These are phyloP conservation scores for Fistularia tabacaria DNA, from an alignment of 2,797 vertebrate species.

Conservation along the genomic window DNA sequence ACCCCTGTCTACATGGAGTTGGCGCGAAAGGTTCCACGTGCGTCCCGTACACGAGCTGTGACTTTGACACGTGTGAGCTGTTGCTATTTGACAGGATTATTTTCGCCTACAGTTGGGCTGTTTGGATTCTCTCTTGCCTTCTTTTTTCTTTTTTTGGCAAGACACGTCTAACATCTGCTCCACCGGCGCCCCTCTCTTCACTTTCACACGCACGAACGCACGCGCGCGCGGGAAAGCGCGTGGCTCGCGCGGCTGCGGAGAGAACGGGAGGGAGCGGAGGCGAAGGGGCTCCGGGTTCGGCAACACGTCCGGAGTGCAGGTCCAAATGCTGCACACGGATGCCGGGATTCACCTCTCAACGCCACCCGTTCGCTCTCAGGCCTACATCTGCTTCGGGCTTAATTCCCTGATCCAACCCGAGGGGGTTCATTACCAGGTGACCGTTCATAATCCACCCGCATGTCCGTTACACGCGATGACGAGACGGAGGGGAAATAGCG, in stretches of 20 bases:
- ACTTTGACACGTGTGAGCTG: conserved; percentile 43
- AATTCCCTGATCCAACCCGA: conserved; percentile 40
- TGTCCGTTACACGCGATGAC: conserved; percentile 10
- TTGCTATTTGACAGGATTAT: conserved; percentile 20
- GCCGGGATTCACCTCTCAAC: conserved; percentile 13
- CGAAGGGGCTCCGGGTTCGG: too few species aligned
- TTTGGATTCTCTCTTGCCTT: not conserved
- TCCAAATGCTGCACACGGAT: too few species aligned
- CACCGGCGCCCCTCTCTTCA: conserved; percentile 15
- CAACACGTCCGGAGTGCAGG: too few species aligned
- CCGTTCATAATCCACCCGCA: conserved; percentile 28
- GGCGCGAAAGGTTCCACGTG: too few species aligned
- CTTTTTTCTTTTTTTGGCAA: conserved; percentile 15
- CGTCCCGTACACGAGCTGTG: too few species aligned
- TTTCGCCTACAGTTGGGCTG: not conserved
- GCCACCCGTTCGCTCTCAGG: conserved; percentile 58
- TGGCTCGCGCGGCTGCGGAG: too few species aligned
- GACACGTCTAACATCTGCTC: conserved; percentile 44
- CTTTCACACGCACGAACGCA: conserved; percentile 24
- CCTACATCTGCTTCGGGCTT: conserved; percentile 45
- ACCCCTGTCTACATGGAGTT: not conserved
- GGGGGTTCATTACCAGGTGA: conserved; percentile 20
- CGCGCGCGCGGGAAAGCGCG: too few species aligned
- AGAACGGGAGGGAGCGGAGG: conserved; percentile 1
- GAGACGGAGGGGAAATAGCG: not conserved